phyloP scores from a whole-genome alignment of 2,113 vertebrate genomes.

The Piaya cayana region DNA sequence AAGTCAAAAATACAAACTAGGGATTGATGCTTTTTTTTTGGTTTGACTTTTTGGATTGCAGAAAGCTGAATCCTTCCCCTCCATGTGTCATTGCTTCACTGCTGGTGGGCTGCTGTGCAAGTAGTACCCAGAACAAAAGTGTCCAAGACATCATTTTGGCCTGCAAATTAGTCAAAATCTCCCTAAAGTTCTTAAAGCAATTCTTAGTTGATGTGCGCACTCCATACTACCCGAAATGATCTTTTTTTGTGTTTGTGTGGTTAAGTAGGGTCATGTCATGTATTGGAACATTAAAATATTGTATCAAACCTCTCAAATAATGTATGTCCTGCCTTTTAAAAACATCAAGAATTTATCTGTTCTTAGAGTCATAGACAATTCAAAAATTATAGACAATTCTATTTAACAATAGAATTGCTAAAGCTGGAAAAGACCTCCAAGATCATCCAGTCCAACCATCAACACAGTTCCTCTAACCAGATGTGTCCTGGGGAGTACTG shows the following conservation, averaged over 20 bases:
- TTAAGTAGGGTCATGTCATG: background rate
- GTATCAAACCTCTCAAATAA: background rate
- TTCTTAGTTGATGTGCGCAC: background rate
- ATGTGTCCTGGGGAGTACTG: background rate
- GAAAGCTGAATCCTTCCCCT: background rate
- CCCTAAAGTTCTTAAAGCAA: background rate
- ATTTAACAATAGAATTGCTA: too few relatives aligned
- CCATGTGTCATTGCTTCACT: background rate
- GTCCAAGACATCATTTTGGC: background rate
- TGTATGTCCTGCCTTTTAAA: background rate
- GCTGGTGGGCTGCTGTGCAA: background rate
- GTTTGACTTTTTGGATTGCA: background rate
- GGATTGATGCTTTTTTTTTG: background rate
- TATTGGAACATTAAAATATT: background rate
- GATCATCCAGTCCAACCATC: too few relatives aligned
- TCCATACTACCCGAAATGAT: background rate
- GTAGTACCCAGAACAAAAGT: background rate
- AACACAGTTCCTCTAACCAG: background rate
- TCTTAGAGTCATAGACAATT: background rate
- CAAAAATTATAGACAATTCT: too few relatives aligned
- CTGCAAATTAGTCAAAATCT: background rate
- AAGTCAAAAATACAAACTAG: background rate
- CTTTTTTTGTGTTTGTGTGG: background rate
- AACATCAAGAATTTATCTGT: background rate
- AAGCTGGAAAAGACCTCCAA: too few relatives aligned